Evolutionary conservation across 53 echinoderm and acorn worm species (phyloP).

Genomic region (Paelopatides confundens): DNA sequence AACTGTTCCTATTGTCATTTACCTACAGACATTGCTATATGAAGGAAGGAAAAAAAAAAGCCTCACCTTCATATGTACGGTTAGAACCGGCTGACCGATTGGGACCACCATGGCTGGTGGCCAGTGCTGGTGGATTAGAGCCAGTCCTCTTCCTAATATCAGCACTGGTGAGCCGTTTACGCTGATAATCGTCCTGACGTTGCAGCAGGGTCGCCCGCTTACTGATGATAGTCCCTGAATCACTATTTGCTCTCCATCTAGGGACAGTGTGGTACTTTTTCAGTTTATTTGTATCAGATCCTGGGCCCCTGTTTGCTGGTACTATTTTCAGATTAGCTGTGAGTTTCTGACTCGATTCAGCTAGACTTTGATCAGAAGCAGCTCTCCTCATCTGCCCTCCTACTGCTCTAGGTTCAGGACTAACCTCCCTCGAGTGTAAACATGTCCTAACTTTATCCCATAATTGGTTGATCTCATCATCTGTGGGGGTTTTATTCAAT

Average conservation of each 20-base stretch:
- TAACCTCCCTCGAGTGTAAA: constrained; percentile 72
- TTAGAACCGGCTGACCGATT: constrained; percentile 40
- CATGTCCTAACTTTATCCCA: constrained; percentile 99
- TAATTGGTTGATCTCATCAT: constrained; percentile 97
- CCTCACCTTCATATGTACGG: background rate
- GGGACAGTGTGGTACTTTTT: constrained; percentile 80
- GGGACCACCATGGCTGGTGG: constrained; percentile 70
- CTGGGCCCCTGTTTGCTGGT: constrained; percentile 46
- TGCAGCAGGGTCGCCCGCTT: constrained; percentile 72
- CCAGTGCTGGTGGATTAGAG: constrained; percentile 64
- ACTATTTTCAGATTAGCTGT: constrained; percentile 75
- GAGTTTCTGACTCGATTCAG: constrained; percentile 65
- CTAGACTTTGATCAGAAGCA: constrained; percentile 48
- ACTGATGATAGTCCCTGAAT: constrained; percentile 68
- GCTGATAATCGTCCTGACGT: constrained; percentile 45
- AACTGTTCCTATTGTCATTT: too few species aligned
- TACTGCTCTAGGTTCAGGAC: background rate
- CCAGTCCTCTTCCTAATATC: constrained; percentile 45
- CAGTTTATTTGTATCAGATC: constrained; percentile 43
- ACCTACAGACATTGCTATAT: too few species aligned
- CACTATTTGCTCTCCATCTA: constrained; percentile 81
- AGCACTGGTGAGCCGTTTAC: background rate
- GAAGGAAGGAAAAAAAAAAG: background rate
- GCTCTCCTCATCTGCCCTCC: constrained; percentile 20
- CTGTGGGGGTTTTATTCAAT: constrained; percentile 94